Evolutionary conservation across 2,888 invertebrate genomes (phyloP).

Genomic region (Bibio marci): DNA sequence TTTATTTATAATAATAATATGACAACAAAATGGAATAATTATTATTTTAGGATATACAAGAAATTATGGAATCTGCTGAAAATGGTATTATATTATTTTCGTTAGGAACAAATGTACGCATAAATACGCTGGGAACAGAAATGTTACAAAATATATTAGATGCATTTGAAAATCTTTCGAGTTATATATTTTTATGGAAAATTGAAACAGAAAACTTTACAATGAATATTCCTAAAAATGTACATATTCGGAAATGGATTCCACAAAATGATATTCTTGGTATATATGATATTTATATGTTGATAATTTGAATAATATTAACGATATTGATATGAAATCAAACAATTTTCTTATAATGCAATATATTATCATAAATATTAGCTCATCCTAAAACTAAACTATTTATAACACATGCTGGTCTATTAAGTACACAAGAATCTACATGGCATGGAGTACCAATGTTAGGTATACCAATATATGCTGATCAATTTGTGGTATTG

Average conservation of each 20-base stretch:
- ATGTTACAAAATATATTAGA: not conserved
- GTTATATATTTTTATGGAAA: constrained; percentile 8
- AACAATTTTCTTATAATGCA: no score
- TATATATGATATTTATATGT: constrained; percentile 11
- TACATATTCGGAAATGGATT: constrained; percentile 30
- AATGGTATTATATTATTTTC: constrained; percentile 7
- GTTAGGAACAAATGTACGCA: constrained; percentile 7
- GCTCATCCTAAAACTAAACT: constrained; percentile 6
- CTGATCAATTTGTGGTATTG: constrained; percentile 4
- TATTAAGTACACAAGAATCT: constrained; percentile 7
- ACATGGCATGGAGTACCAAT: constrained; percentile 7
- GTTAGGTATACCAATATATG: constrained; percentile 6
- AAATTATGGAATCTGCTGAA: constrained; percentile 8
- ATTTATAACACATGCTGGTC: constrained; percentile 7
- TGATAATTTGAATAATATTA: constrained; percentile 3
- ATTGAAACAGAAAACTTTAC: constrained; percentile 6
- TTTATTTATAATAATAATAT: no score
- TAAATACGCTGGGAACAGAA: constrained; percentile 1
- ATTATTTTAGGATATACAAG: constrained; percentile 9
- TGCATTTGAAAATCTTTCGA: constrained; percentile 4
- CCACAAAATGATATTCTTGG: constrained; percentile 35
- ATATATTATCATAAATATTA: not conserved
- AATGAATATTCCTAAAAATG: constrained; percentile 23
- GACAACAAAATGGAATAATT: no score
- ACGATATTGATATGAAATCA: no score